phyloP scores from a whole-genome alignment of 2,113 vertebrate genomes.

The Piprites chloris region DNA sequence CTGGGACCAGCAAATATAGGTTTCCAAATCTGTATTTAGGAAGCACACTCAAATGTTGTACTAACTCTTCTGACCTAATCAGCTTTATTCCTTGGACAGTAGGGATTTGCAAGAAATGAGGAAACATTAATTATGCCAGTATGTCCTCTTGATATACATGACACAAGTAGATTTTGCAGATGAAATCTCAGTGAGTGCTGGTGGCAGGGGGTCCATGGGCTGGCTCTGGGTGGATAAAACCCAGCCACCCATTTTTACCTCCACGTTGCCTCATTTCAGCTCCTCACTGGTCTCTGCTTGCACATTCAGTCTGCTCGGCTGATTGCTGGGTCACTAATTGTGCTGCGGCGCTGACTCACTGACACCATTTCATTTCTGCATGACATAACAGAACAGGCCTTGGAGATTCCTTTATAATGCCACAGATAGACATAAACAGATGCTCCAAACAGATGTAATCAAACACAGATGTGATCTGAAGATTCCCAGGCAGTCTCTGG shows the following conservation, averaged over 20 bases:
- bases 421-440: slow-evolving; percentile 42
- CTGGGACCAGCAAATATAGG: background rate
- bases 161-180: background rate
- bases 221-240: fast-evolving
- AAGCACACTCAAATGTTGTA: background rate
- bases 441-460: slow-evolving; percentile 26
- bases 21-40: background rate
- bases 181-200: background rate
- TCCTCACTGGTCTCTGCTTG: fast-evolving
- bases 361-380: background rate
- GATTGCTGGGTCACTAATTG: background rate
- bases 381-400: background rate
- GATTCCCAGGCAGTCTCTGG: background rate
- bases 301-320: fast-evolving
- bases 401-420: background rate
- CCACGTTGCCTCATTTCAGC: fast-evolving
- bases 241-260: background rate
- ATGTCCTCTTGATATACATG: background rate
- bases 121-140: background rate
- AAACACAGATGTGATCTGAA: slow-evolving; percentile 42
- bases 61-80: background rate
- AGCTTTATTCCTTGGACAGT: background rate
- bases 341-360: background rate
- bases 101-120: background rate
- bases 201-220: fast-evolving